Conservation (phyloP, 2,797 vertebrate genomes). For the Oryzias dopingdopingensis region DNA sequence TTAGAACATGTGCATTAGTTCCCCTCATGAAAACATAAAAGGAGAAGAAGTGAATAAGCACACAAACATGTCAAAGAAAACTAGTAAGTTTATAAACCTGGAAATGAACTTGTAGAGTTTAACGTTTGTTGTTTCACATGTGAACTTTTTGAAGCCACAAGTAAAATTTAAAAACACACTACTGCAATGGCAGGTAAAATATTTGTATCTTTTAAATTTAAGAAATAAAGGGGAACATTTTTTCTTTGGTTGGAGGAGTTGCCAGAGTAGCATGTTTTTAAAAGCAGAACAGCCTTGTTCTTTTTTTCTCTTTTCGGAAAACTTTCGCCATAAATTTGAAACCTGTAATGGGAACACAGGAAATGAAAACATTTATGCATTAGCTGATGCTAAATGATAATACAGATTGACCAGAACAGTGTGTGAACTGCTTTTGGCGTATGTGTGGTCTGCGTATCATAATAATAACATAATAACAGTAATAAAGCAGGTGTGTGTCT, state of each 20-base stretch:
- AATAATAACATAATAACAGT: neutral
- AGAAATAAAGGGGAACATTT: too few relatives aligned
- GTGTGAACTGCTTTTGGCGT: neutral
- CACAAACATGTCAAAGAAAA: neutral
- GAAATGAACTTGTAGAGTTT: neutral
- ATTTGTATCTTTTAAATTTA: too few relatives aligned
- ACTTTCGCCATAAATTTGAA: constrained; percentile 7
- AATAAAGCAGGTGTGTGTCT: constrained; percentile 11
- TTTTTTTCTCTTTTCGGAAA: constrained; percentile 2
- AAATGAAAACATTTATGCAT: neutral
- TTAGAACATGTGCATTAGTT: neutral
- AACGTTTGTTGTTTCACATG: too few relatives aligned
- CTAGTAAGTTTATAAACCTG: neutral
- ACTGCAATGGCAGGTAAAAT: too few relatives aligned
- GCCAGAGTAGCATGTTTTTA: too few relatives aligned
- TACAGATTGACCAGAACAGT: constrained; percentile 11
- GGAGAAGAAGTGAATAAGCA: neutral
- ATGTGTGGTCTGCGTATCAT: constrained; percentile 4
- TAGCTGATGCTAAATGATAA: constrained; percentile 20
- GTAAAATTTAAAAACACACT: too few relatives aligned
- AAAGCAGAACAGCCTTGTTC: too few relatives aligned
- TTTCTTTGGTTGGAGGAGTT: too few relatives aligned
- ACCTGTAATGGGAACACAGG: neutral
- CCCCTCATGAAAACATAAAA: neutral
- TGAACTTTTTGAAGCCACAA: too few relatives aligned